These are phyloP conservation scores for Triplophysa siluroides DNA, from an alignment of 2,113 vertebrate species.

Conservation along the genomic window DNA sequence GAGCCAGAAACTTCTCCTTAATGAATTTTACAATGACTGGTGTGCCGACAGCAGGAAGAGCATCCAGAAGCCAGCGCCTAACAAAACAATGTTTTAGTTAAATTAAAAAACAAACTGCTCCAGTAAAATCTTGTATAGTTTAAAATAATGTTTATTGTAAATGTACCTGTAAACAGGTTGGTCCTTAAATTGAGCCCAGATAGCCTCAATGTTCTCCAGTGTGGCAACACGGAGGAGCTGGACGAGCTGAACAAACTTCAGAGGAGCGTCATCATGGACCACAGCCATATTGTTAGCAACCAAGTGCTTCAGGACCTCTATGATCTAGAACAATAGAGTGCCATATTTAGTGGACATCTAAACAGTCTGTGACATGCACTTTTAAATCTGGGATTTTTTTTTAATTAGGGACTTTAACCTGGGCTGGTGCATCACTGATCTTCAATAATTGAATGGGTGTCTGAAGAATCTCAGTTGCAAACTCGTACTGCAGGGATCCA, in stretches of 20 bases:
- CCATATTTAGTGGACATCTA: background rate
- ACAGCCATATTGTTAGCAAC: slow-evolving; percentile 66
- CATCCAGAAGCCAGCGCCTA: slow-evolving; percentile 78
- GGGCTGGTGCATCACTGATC: slow-evolving; percentile 62
- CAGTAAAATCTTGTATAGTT: background rate
- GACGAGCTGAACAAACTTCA: slow-evolving; percentile 76
- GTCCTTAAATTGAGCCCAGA: slow-evolving; percentile 66
- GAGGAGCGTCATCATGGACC: slow-evolving; percentile 74
- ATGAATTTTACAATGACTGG: slow-evolving; percentile 72
- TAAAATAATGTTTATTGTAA: background rate
- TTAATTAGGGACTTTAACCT: slow-evolving; percentile 57
- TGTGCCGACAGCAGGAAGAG: slow-evolving; percentile 71
- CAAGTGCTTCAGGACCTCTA: slow-evolving; percentile 73
- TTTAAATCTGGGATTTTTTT: background rate
- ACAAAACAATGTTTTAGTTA: background rate
- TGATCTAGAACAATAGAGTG: slow-evolving; percentile 64
- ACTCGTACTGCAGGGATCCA: slow-evolving; percentile 72
- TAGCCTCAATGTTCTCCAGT: slow-evolving; percentile 58
- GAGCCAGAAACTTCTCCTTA: slow-evolving; percentile 71
- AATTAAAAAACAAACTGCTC: background rate
- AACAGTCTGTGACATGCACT: background rate
- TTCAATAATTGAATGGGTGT: slow-evolving; percentile 75
- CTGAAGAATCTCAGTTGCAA: slow-evolving; percentile 69
- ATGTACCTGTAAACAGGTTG: slow-evolving; percentile 64
- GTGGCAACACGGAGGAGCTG: slow-evolving; percentile 70